A percentile compares a stretch with the other conserved stretches of the same genome.
Conservation (phyloP, 2,888 invertebrate species). For the Synanthedon andrenaeformis region DNA sequence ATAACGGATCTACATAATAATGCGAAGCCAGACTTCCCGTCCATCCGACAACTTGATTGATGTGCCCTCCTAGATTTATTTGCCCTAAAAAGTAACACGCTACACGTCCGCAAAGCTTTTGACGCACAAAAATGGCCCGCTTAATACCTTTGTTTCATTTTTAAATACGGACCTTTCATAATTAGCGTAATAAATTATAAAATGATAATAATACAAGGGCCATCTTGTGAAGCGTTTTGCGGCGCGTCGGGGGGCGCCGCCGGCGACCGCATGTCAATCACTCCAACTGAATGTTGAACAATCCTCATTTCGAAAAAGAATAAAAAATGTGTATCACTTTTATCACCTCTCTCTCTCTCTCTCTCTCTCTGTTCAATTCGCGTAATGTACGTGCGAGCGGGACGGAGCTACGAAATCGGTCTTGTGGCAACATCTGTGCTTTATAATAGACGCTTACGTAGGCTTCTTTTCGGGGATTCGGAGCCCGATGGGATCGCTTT, state of each 20-base stretch:
- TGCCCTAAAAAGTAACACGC: conserved; percentile 54
- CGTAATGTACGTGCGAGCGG: conserved; percentile 27
- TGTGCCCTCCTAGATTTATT: conserved; percentile 65
- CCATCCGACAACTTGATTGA: conserved; percentile 67
- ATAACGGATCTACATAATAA: conserved; percentile 66
- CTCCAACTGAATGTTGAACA: conserved; percentile 63
- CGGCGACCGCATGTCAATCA: conserved; percentile 68
- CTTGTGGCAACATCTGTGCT: conserved; percentile 66
- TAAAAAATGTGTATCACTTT: conserved; percentile 61
- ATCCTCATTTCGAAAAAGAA: conserved; percentile 65
- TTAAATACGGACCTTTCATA: conserved; percentile 63
- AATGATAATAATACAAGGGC: conserved; percentile 66
- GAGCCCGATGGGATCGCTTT: conserved; percentile 67
- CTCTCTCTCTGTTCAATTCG: conserved; percentile 32
- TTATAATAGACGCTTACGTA: conserved; percentile 69
- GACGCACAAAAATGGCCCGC: conserved; percentile 48
- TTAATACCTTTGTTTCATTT: conserved; percentile 65
- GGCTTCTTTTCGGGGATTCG: conserved; percentile 67
- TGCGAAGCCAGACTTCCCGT: conserved; percentile 56
- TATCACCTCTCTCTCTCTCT: conserved; percentile 44
- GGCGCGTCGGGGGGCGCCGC: conserved; percentile 52
- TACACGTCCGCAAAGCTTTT: conserved; percentile 57
- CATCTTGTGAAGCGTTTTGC: conserved; percentile 62
- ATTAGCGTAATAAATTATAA: conserved; percentile 71
- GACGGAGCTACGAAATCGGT: conserved; percentile 44